Base-by-base conservation (phyloP, 2,888 invertebrate species). In the Mechanitis messenoides region DNA sequence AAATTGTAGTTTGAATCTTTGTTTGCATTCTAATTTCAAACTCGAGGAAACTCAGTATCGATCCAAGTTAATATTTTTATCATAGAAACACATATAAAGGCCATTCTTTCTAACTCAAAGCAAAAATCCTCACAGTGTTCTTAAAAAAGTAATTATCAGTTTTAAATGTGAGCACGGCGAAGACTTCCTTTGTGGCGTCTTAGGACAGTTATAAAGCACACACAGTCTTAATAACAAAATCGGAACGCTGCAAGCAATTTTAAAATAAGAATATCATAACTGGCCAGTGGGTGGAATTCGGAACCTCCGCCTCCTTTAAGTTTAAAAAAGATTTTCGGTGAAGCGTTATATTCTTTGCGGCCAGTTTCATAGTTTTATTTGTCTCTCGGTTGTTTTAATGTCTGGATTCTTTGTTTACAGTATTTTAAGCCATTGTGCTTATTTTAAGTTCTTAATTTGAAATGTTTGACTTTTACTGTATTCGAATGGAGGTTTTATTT, bases 251-350 rank as follows among this genome's bases (percentile, higher is more conserved):
- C 83, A 78, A 84, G 87, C 85, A 84, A 85, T 87, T 86, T 67
- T 83, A 83, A 89, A 88, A 88, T 88, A 87, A 88, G 85, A 88
- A 87, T 86, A 87, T 86, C 84, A 86, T 87, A 87, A 86, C 87
- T 85, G 87, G 85, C 86, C 87, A 84, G 77, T 76, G 80, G 80
- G 50, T 7, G 28, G 86, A 85, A 85, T 87, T 87, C 85, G 86
- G 86, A 83, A 83, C 82, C 84, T 80, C 80, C 83, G 80, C 83
- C 81, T 80, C 69, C 69, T 80, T 72, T 75, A 80, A 84, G 81
- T 83, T 83, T 84, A 83, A 87, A 87, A 86, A 86, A 86, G 83
- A 84, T 85, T 85, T 87, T 87, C 79, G 86, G 85, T 83, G 64
- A 65, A 65, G 64, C 63, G 62, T 63, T 63, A 60, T 64, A 67